Percentiles rank a stretch among this genome's conserved stretches.
Conservation (phyloP, 2,113 vertebrate genomes). For the Camelus bactrianus region DNA sequence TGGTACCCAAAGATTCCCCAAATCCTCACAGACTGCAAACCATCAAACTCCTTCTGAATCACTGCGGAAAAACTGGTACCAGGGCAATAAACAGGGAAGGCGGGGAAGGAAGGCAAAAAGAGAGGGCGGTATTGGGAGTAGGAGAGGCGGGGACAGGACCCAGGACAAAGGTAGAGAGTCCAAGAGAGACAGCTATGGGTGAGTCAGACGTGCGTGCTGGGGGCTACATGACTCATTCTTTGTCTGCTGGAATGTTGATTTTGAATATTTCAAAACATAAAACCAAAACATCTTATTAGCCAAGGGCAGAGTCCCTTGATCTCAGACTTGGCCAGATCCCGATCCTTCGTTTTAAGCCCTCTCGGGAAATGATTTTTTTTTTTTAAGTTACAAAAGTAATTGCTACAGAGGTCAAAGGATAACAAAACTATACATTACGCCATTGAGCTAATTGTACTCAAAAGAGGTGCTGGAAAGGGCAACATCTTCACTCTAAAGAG, state of each 20-base stretch:
- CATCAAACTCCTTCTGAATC: not conserved
- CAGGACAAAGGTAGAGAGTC: not conserved
- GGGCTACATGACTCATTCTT: slow-evolving; percentile 37
- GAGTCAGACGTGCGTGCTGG: not conserved
- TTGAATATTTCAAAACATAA: slow-evolving; percentile 77
- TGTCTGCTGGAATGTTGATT: slow-evolving; percentile 64
- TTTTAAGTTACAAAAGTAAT: slow-evolving; percentile 72
- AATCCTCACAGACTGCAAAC: not conserved
- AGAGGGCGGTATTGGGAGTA: not conserved
- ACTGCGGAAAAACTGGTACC: not conserved
- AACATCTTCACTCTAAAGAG: not conserved
- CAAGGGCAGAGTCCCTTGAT: slow-evolving; percentile 72
- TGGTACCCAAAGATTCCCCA: not conserved
- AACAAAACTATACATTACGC: slow-evolving; percentile 74
- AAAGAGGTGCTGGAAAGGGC: slow-evolving; percentile 7
- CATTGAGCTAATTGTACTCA: slow-evolving; percentile 44
- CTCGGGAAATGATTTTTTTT: slow-evolving; percentile 66
- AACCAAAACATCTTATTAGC: slow-evolving; percentile 79
- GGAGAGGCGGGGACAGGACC: not conserved
- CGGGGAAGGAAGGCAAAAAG: not conserved
- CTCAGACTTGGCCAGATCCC: slow-evolving; percentile 60
- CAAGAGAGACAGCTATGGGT: not conserved
- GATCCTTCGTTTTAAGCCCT: slow-evolving; percentile 74
- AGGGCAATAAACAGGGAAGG: not conserved
- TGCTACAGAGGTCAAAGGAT: slow-evolving; percentile 73